Evolutionary conservation across 2,113 vertebrate genomes (phyloP), one percentile per base, ranked within the genome.

Genomic region (Epinephelus fuscoguttatus): DNA sequence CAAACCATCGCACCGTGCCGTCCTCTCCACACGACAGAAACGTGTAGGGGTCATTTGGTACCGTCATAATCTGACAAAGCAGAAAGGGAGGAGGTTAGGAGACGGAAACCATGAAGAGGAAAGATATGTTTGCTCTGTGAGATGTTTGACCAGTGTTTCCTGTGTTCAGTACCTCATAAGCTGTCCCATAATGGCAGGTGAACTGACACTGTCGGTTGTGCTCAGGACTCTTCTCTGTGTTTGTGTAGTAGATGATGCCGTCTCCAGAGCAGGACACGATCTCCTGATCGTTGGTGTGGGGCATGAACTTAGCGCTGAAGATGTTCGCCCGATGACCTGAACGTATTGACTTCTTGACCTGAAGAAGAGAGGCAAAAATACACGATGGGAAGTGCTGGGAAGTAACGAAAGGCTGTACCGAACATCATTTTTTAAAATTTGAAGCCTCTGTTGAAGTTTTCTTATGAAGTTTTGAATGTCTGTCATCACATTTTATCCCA

Each of bases 1-100:
- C 98, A 91, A 99, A 99, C 98, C 98, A 99, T 83, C 98, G 94
- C 67, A 99, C 98, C 1, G 98, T 99, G 85, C 98, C 98, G 81
- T 99, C 98, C 94, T 99, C 98, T 85, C 98, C 98, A 88, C 98
- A 99, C 10, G 98, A 99, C 78, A 99, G 95, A 88, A 99, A 99
- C 68, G 98, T 99, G 85, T 98, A 99, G 21, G 98, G 98, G 94
- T 99, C 98, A 85, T 98, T 99, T 78, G 98, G 98, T 91, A 99
- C 98, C 5, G 98, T 99, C 97, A 99, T 99, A 85, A 99, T 97
- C 98, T 99, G 94, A 17, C 77, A 57, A 81, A 4, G 80, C 56
- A 45, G 81, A 59, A 66, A 79, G 12, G 73, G 60, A 61, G 3
- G 12, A 75, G 4, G 55, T 79, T 14, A 77, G 23, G 59, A 64